phyloP scores from a whole-genome alignment of 2,113 vertebrate genomes.

The Peromyscus maniculatus region DNA sequence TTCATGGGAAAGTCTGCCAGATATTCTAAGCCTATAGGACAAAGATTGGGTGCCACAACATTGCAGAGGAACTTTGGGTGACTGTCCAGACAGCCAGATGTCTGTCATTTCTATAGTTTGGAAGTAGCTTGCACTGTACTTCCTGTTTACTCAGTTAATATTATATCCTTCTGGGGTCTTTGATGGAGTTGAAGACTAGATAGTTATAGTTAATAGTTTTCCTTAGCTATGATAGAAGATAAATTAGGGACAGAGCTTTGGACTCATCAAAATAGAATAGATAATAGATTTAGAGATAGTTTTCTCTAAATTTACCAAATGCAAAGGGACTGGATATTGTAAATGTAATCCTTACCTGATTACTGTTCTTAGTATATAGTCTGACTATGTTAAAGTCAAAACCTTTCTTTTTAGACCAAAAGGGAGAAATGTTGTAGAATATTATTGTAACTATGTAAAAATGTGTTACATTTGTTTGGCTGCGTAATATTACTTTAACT shows the following conservation, averaged over 20 bases:
- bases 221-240: too few relatives aligned
- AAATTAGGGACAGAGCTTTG: too few relatives aligned
- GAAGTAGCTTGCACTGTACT: neutral
- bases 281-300: too few relatives aligned
- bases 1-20: neutral
- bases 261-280: too few relatives aligned
- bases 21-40: neutral
- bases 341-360: neutral
- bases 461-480: neutral
- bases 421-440: neutral
- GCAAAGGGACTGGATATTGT: too few relatives aligned
- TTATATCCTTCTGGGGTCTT: neutral
- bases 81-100: neutral
- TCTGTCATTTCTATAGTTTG: neutral
- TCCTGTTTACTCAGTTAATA: neutral
- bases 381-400: neutral
- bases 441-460: neutral
- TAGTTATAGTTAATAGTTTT: too few relatives aligned
- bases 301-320: too few relatives aligned
- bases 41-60: neutral
- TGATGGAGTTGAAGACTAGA: too few relatives aligned
- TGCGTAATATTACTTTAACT: neutral
- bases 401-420: neutral
- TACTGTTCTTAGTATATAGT: neutral
- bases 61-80: neutral